phyloP scores from a whole-genome alignment of 2,797 vertebrate genomes.

The Xenops minutus region DNA sequence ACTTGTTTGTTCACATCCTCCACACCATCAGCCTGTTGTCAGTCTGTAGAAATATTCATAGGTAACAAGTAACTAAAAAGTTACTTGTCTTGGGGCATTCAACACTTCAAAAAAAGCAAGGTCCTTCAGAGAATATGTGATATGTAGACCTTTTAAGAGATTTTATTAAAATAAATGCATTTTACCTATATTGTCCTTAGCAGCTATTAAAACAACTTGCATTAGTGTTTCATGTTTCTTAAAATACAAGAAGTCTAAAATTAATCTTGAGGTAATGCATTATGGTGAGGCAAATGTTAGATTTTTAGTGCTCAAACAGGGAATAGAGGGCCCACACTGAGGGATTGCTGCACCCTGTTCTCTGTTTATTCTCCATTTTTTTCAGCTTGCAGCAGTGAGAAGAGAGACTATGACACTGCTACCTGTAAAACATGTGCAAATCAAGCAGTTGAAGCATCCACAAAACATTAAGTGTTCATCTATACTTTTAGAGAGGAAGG shows the following conservation, averaged over 20 bases:
- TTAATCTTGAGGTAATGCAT: neutral
- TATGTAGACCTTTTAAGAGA: neutral
- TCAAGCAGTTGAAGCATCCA: neutral
- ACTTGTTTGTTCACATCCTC: neutral
- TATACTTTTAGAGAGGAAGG: neutral
- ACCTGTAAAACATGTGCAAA: neutral
- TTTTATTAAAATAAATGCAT: neutral
- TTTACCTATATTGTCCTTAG: neutral
- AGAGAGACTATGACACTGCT: neutral
- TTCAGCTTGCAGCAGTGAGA: neutral
- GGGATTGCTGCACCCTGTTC: neutral
- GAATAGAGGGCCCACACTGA: neutral
- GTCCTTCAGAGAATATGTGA: neutral
- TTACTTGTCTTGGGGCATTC: neutral
- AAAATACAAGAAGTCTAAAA: neutral
- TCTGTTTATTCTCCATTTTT: neutral
- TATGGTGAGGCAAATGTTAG: neutral
- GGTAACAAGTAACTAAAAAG: neutral
- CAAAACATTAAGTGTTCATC: neutral
- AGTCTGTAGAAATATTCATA: neutral
- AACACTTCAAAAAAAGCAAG: neutral
- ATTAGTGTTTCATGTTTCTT: neutral
- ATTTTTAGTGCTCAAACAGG: neutral
- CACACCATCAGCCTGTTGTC: neutral
- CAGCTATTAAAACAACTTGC: neutral